Conservation (phyloP, 2,113 vertebrate genomes). For the Phodopus roborovskii region DNA sequence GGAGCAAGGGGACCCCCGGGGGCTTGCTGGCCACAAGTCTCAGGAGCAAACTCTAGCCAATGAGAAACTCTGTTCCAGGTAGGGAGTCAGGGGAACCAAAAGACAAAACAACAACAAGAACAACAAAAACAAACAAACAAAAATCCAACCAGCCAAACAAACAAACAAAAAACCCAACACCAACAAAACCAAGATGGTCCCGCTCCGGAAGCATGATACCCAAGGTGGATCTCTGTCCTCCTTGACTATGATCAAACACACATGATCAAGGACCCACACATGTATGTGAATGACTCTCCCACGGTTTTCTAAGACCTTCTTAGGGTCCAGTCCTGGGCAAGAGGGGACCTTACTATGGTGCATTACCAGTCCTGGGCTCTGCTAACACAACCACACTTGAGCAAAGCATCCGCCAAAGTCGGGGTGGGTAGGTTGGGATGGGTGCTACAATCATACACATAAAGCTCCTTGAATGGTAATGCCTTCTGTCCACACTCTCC, state of each 20-base stretch:
- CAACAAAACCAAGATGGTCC: neutral
- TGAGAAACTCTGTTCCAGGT: neutral
- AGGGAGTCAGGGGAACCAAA: neutral
- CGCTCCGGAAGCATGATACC: neutral
- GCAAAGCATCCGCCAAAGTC: neutral
- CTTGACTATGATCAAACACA: neutral
- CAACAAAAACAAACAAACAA: neutral
- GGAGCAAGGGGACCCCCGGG: neutral
- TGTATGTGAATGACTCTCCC: neutral
- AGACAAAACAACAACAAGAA: neutral
- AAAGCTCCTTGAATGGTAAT: fast-evolving
- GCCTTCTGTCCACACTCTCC: neutral
- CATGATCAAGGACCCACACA: neutral
- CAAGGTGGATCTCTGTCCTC: neutral
- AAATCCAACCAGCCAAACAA: too few relatives aligned
- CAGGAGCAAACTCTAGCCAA: neutral
- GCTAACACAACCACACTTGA: neutral
- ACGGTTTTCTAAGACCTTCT: too few relatives aligned
- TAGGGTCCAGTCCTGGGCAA: neutral
- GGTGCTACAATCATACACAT: fast-evolving
- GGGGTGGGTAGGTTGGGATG: too few relatives aligned
- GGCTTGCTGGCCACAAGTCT: neutral
- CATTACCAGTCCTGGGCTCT: neutral
- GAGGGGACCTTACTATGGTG: neutral
- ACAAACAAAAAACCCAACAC: neutral